Conservation (phyloP, 2,113 vertebrate species). For the Sisor rabdophorus region DNA sequence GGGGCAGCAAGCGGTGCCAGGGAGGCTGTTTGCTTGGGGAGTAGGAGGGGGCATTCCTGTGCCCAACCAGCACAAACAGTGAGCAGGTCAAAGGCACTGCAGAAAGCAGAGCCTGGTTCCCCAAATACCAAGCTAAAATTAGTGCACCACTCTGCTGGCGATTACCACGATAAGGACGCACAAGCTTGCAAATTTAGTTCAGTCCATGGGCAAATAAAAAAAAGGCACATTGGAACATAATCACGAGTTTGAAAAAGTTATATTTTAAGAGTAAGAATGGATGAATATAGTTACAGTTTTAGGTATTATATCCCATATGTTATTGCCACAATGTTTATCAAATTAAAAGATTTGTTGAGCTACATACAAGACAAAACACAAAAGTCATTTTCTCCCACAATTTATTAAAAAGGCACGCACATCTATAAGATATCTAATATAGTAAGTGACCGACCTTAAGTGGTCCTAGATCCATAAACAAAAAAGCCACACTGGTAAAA, state of each 20-base stretch:
- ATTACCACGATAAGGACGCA: constrained; percentile 58
- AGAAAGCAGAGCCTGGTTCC: constrained; percentile 52
- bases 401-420: constrained; percentile 64
- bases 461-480: constrained; percentile 15
- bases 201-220: constrained; percentile 42
- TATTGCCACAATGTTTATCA: constrained; percentile 7
- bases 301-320: background rate
- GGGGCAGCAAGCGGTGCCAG: constrained; percentile 62
- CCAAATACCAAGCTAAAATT: constrained; percentile 62
- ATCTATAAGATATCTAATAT: background rate
- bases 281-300: constrained; percentile 21
- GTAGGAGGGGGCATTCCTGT: constrained; percentile 62
- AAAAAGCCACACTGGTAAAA: constrained; percentile 17
- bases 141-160: constrained; percentile 57
- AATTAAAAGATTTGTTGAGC: constrained; percentile 13
- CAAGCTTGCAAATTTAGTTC: constrained; percentile 13
- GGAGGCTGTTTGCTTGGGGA: constrained; percentile 63
- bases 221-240: constrained; percentile 39
- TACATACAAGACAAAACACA: background rate
- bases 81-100: constrained; percentile 65
- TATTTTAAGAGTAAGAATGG: background rate
- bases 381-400: constrained; percentile 61
- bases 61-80: constrained; percentile 69
- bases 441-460: background rate
- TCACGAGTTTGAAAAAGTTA: constrained; percentile 33